phyloP scores from a whole-genome alignment of 1,140 invertebrate species.

The Cotesia vestalis region DNA sequence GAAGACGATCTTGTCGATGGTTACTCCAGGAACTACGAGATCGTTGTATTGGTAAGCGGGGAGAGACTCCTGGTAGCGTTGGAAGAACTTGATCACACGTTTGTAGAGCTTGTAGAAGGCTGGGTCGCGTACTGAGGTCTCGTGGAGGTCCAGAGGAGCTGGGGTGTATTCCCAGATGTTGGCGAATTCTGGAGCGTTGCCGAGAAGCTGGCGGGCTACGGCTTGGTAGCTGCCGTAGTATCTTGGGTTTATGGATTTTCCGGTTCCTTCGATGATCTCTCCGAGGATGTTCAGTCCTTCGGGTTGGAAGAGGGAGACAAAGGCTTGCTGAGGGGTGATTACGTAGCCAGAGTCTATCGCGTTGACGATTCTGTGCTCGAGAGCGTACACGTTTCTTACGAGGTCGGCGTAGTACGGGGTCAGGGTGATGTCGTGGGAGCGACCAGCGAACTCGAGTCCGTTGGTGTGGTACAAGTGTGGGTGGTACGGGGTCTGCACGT shows the following conservation, averaged over 20 bases:
- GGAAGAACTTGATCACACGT: slow-evolving; percentile 63
- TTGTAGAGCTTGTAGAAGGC: slow-evolving; percentile 66
- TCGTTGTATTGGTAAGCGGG: slow-evolving; percentile 72
- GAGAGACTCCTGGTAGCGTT: slow-evolving; percentile 68
- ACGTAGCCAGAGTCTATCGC: slow-evolving; percentile 74
- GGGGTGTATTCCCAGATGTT: slow-evolving; percentile 61
- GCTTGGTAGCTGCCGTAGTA: slow-evolving; percentile 69
- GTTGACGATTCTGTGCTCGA: slow-evolving; percentile 71
- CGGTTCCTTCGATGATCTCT: slow-evolving; percentile 63
- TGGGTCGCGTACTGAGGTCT: slow-evolving; percentile 65
- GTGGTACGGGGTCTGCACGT: slow-evolving; percentile 69
- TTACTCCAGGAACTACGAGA: slow-evolving; percentile 71
- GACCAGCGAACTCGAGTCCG: slow-evolving; percentile 71
- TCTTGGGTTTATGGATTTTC: slow-evolving; percentile 62
- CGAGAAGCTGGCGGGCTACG: slow-evolving; percentile 70
- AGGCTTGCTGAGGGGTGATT: slow-evolving; percentile 60
- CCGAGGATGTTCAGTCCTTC: slow-evolving; percentile 65
- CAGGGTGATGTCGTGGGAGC: slow-evolving; percentile 68
- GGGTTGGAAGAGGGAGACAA: slow-evolving; percentile 60
- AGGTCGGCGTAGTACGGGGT: slow-evolving; percentile 63
- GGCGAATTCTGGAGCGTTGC: slow-evolving; percentile 53
- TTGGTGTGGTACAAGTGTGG: slow-evolving; percentile 71
- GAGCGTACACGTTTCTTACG: slow-evolving; percentile 62
- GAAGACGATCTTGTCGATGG: slow-evolving; percentile 71
- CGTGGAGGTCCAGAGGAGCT: slow-evolving; percentile 62